Base-by-base conservation (phyloP, 2,888 invertebrate species). In the Ophraella communa region DNA sequence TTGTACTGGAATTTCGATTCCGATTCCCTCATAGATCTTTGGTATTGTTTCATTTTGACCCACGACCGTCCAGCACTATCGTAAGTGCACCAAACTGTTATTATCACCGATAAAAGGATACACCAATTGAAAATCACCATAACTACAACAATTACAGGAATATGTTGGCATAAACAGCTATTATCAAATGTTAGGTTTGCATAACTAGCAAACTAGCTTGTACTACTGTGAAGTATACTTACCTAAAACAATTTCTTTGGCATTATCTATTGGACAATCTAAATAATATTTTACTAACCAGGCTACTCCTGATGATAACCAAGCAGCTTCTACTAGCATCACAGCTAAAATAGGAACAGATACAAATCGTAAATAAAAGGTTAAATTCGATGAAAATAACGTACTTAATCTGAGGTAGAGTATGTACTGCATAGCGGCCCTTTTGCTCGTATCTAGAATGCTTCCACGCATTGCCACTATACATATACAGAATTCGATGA, bases 1-100 rank as follows among this genome's bases (percentile, higher is more conserved):
- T 89, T 89, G 78, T 91, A 90, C 77, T 91, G 90, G 74, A 89
- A 88, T 71, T 90, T 86, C n/a, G 89, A 89, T 79, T 91, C 91
- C 20, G 89, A 88, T 77, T 91, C 90, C 71, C 89, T 86, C 88
- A 92, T 88, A 69, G 92, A 93, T 67, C 92, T 86, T 81, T 94
- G 93, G 81, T 92, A 94, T 75, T 92, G 87, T 80, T 93, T 93
- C 92, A 94, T 92, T 83, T 94, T 93, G 23, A 94, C 93, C 94
- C 94, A 94, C 52, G 92, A 92, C 56, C 92, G 84, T 14, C 94
- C 94, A n/a, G 93, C 94, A 0, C 91, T 86, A 82, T 94, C 94
- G 82, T 91, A 94, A 2, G 91, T 91, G 81, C 94, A 94, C 92
- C 93, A 94, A 33, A 92, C 88, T 4, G 92, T 92, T 71, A 92